phyloP scores from a whole-genome alignment of 1,140 invertebrate species.

The Drosophila paulistorum region DNA sequence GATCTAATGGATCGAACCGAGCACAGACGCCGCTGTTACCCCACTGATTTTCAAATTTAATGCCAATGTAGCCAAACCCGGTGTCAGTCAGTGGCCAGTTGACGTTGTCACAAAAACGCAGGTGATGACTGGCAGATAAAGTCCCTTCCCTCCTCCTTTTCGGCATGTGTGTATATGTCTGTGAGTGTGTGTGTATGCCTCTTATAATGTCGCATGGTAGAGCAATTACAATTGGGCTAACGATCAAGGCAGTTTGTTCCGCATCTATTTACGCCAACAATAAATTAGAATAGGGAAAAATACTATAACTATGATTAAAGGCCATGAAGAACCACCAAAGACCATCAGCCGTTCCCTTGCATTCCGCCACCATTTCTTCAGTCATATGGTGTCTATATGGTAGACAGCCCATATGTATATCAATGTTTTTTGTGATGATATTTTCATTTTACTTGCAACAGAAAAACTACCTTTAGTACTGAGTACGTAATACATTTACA shows the following conservation, averaged over 20 bases:
- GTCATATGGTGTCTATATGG: conserved; percentile 18
- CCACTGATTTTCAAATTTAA: not conserved
- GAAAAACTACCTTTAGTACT: no score
- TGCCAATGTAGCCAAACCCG: not conserved
- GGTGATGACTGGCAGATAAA: conserved; percentile 8
- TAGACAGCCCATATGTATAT: not conserved
- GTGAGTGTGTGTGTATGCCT: not conserved
- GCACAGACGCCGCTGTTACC: conserved; percentile 2
- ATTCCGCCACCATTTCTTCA: conserved; percentile 5
- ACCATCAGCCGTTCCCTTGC: no score
- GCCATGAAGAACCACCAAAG: no score
- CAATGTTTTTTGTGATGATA: not conserved
- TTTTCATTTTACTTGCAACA: no score
- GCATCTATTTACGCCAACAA: not conserved
- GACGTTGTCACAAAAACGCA: not conserved
- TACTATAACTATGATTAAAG: not conserved
- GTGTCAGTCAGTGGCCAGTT: not conserved
- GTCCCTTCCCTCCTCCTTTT: not conserved
- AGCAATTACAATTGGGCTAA: conserved; percentile 4
- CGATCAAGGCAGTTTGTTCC: not conserved
- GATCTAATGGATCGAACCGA: not conserved
- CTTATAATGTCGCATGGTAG: not conserved
- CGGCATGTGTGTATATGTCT: no score
- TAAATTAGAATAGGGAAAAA: not conserved
- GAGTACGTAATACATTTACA: no score